phyloP scores from a whole-genome alignment of 92 coral and sea anemone genomes.

The Palythoa heliodiscus region DNA sequence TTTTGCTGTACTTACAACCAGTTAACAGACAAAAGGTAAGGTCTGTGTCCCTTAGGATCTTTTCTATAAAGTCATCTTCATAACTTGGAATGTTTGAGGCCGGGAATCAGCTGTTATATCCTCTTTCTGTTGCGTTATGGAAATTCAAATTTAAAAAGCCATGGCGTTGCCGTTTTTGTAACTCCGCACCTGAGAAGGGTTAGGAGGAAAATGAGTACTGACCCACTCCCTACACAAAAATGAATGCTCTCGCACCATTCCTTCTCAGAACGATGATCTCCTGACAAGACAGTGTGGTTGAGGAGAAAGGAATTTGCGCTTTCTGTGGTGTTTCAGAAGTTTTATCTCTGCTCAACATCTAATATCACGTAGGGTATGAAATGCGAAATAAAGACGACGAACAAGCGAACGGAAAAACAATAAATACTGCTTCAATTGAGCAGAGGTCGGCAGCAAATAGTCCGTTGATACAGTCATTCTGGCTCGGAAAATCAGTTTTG shows the following conservation, averaged over 20 bases:
- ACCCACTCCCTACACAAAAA: too few species aligned
- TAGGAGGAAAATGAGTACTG: too few species aligned
- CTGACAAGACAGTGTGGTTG: too few species aligned
- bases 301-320: too few species aligned
- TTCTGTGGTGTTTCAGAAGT: too few species aligned
- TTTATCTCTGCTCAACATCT: too few species aligned
- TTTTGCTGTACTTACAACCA: neutral
- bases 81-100: too few species aligned
- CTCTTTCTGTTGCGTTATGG: too few species aligned
- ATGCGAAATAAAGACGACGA: neutral
- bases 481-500: slow-evolving; percentile 45
- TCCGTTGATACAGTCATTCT: slow-evolving; percentile 43
- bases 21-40: neutral
- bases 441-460: neutral
- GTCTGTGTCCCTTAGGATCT: neutral
- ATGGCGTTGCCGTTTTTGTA: neutral
- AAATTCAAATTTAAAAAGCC: neutral
- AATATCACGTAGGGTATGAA: too few species aligned
- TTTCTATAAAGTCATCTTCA: neutral
- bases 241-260: too few species aligned
- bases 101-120: neutral
- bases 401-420: neutral
- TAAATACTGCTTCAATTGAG: neutral
- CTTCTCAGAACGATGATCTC: too few species aligned
- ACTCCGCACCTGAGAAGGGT: too few species aligned